Evolutionary conservation across 1,140 invertebrate species (phyloP), one percentile per base, ranked within the genome.

Genomic region (Heliconius hermathena): DNA sequence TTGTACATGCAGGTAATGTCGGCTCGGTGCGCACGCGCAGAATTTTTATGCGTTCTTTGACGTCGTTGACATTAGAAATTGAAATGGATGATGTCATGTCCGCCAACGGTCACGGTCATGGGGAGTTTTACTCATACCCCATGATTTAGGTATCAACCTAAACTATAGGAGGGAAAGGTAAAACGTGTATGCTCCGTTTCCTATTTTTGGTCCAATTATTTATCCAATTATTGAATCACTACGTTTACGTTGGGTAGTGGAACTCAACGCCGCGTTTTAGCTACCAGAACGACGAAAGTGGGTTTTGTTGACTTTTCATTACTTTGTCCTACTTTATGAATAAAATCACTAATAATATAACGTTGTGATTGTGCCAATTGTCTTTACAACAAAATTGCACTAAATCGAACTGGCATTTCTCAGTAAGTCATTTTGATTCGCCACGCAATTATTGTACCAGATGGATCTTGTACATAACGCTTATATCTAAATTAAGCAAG

Each of bases 61-160:
- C 74, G 74, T 76, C 74, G 54, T 46, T 76, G 74, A 66, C 36
- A 76, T 76, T 76, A 76, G 74, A 76, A 76, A 76, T 76, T 76
- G 74, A 76, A 76, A 76, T 76, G 74, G 20, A 26, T 66, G 54
- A 76, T 60, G 57, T 76, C 74, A 70, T 8, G n/a, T 76, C 74
- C 74, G 74, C 18, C 46, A 70, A 3, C 60, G 74, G 74, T 76
- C 74, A 76, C 74, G 74, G 74, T 76, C 74, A 76, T 36, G 54
- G 54, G 60, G 60, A 66, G 26, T 66, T 66, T 66, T 66, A 66
- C 60, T 13, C 4, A 18, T 29, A 16, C 13, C 22, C 60, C 60
- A 22, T 22, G 1, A 60, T 60, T 60, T 60, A 22, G n/a, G 9
- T 60, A 60, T 60, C 22, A 8, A 60, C 3, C 41, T 46, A 46